Evolutionary conservation across 2,888 invertebrate genomes (phyloP).

Genomic region (Sphaeridia pumilis): DNA sequence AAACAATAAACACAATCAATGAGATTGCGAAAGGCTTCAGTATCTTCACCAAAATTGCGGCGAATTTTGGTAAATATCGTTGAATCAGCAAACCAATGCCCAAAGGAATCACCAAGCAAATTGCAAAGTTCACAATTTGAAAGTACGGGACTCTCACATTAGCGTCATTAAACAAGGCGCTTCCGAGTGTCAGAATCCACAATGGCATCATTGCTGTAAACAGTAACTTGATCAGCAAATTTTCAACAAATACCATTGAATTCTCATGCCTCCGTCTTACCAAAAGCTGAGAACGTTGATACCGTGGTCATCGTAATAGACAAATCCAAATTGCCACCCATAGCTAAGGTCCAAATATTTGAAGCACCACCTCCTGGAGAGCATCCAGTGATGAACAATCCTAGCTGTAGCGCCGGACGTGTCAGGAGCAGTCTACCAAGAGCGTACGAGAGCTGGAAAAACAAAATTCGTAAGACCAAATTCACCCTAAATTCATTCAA

Average conservation of each 20-base stretch:
- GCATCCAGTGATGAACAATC: slow-evolving; percentile 79
- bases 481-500: neutral
- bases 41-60: slow-evolving; percentile 59
- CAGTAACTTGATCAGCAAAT: neutral
- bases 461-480: too few relatives aligned
- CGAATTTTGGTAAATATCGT: slow-evolving; percentile 53
- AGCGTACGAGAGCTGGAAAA: slow-evolving; percentile 28
- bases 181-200: slow-evolving; percentile 81
- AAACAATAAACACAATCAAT: slow-evolving; percentile 67
- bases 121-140: slow-evolving; percentile 60
- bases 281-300: slow-evolving; percentile 75
- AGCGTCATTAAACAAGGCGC: slow-evolving; percentile 57
- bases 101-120: slow-evolving; percentile 65
- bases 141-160: slow-evolving; percentile 63
- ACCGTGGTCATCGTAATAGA: slow-evolving; percentile 92
- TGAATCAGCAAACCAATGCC: slow-evolving; percentile 56
- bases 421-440: slow-evolving; percentile 18
- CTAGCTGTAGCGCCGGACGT: slow-evolving; percentile 60
- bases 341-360: slow-evolving; percentile 86
- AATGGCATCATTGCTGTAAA: slow-evolving; percentile 66
- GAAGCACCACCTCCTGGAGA: slow-evolving; percentile 91
- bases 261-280: slow-evolving; percentile 46
- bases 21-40: slow-evolving; percentile 72
- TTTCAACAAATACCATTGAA: too few relatives aligned
- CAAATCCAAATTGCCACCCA: slow-evolving; percentile 83